Evolutionary conservation across 1,140 invertebrate species (phyloP), one percentile per base, ranked within the genome.

Genomic region (Caenorhabditis brenneri): DNA sequence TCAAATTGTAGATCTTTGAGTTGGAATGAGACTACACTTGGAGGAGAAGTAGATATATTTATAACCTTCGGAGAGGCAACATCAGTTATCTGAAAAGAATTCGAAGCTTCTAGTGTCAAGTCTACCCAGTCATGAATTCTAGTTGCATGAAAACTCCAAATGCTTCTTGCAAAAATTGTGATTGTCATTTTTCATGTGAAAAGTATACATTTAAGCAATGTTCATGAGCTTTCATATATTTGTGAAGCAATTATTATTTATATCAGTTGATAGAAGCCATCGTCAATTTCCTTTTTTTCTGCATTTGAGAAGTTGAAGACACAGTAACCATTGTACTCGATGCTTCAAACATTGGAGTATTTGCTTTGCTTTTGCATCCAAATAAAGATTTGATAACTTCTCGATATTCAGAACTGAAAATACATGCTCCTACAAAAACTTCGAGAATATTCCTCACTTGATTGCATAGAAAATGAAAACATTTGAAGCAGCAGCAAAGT

Each of bases 401-500:
- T n/a, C 65, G 65, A 42, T 74, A 42, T 15, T 74, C 65, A 10
- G 36, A 74, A 42, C 65, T 46, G 31, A 1, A 65, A 33, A 9
- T 36, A 15, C 29, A 36, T 15, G 42, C 3, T 16, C 0, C 46
- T 74, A 12, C 4, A 42, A 39, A 24, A 7, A 36, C n/a, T n/a
- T n/a, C n/a, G n/a, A 42, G 29, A 24, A 29, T 51, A 33, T 46
- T 42, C 6, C 42, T 36, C 31, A 82, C 60, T 74, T 74, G 15
- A 33, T 46, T 19, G 51, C 29, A 60, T 74, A 82, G 24, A 74
- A 82, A 19, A 69, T 60, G 46, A 81, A 81, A 49, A 65, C 39
- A 60, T 81, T 81, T 15, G 49, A 58, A 55, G 80, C 80, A 12
- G 80, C 55, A 22, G 80, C 39, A 7, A 81, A 58, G 31, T 81